Conservation (phyloP, 2,888 invertebrate species). For the Meliscaeva auricollis region DNA sequence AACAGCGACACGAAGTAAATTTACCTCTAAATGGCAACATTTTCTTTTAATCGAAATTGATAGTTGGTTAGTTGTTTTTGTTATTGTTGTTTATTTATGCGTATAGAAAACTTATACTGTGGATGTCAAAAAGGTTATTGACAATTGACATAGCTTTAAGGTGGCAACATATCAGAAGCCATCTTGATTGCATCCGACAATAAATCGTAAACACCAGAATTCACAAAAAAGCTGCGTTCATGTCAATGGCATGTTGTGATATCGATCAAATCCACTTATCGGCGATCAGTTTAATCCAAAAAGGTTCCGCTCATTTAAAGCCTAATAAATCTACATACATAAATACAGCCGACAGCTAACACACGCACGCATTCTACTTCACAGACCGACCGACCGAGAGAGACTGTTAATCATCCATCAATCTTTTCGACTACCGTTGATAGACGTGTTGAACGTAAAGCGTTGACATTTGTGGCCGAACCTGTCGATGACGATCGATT, state of each 20-base stretch:
- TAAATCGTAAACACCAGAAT: not conserved
- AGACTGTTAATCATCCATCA: conserved; percentile 63
- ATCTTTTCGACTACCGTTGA: conserved; percentile 69
- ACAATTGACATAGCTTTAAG: not conserved
- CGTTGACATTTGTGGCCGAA: conserved; percentile 61
- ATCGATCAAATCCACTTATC: conserved; percentile 42
- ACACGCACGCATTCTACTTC: conserved; percentile 29
- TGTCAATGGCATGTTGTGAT: conserved; percentile 8
- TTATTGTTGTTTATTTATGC: not conserved
- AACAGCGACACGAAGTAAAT: conserved; percentile 46
- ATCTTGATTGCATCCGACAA: not conserved
- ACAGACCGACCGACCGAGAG: not conserved
- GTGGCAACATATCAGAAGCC: conserved; percentile 11
- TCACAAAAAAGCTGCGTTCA: conserved; percentile 2
- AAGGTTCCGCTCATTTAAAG: conserved; percentile 56
- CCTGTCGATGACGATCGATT: conserved; percentile 54
- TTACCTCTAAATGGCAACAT: conserved; percentile 50
- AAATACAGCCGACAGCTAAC: conserved; percentile 20
- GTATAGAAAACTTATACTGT: conserved; percentile 5
- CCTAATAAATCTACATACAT: conserved; percentile 61
- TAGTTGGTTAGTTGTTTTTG: conserved; percentile 6
- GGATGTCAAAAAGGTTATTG: not conserved
- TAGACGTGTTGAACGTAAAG: conserved; percentile 62
- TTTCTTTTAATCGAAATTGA: conserved; percentile 55
- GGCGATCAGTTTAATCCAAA: conserved; percentile 35